These are phyloP conservation scores for Lerista edwardsae DNA, from an alignment of 2,797 vertebrate species.

Conservation along the genomic window DNA sequence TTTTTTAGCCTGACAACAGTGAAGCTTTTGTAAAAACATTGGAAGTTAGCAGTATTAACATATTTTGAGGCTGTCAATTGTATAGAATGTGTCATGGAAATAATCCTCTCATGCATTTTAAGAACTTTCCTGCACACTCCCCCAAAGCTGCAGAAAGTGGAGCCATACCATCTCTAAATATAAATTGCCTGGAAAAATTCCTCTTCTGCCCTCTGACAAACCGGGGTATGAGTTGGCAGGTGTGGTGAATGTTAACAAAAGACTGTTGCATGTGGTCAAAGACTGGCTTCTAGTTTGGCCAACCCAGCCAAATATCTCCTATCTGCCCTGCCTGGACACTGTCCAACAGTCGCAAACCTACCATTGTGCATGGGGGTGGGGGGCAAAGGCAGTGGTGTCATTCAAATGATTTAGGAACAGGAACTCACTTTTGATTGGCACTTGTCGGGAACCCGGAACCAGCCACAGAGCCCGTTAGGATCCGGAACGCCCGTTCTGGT, in stretches of 20 bases:
- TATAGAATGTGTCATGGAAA: background rate
- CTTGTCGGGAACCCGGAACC: too few relatives aligned
- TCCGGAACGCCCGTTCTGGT: too few relatives aligned
- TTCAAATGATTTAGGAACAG: too few relatives aligned
- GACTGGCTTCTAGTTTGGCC: background rate
- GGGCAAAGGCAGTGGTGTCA: too few relatives aligned
- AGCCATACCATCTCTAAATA: background rate
- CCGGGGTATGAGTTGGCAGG: background rate
- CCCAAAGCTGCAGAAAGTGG: background rate
- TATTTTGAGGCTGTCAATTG: slow-evolving; percentile 17
- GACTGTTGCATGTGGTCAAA: background rate
- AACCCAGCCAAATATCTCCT: background rate
- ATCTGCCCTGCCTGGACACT: background rate
- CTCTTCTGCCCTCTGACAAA: background rate
- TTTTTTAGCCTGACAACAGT: slow-evolving; percentile 19
- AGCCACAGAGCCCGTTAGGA: too few relatives aligned
- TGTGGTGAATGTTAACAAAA: background rate
- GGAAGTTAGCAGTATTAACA: slow-evolving; percentile 22
- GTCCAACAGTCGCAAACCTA: too few relatives aligned
- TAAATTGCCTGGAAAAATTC: background rate
- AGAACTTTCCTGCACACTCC: background rate
- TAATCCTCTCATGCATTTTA: background rate
- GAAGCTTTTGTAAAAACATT: slow-evolving; percentile 16
- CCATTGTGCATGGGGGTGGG: too few relatives aligned
- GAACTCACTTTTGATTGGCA: too few relatives aligned